phyloP scores from a whole-genome alignment of 2,888 invertebrate genomes.

The Tenthredo scrophulariae region DNA sequence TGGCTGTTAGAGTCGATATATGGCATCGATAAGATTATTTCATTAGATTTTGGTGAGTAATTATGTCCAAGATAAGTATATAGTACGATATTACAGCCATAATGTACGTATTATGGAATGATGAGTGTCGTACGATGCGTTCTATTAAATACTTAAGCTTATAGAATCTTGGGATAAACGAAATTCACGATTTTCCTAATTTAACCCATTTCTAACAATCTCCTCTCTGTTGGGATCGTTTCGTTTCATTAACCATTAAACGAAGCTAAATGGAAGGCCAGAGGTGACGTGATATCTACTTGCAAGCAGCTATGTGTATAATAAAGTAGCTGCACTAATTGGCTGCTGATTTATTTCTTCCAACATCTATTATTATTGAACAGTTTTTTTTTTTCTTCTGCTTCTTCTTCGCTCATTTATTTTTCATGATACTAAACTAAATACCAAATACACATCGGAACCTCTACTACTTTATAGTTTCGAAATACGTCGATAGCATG shows the following conservation, averaged over 20 bases:
- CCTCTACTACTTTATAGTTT: neutral
- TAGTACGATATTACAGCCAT: neutral
- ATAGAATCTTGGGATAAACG: conserved; percentile 13
- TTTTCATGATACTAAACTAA: neutral
- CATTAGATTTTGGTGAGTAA: neutral
- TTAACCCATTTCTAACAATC: conserved; percentile 40
- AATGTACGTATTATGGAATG: neutral
- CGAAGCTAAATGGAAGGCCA: conserved; percentile 40
- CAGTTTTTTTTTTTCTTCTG: neutral
- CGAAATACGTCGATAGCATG: neutral
- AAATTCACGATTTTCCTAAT: conserved; percentile 30
- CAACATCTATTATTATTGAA: neutral
- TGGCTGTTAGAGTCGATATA: neutral
- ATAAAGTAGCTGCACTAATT: conserved; percentile 28
- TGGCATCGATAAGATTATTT: neutral
- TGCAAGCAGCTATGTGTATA: neutral
- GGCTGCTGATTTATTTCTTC: neutral
- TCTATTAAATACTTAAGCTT: neutral
- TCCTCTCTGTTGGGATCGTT: conserved; percentile 26
- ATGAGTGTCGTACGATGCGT: neutral
- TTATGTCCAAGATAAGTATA: neutral
- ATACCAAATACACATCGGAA: neutral
- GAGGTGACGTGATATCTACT: conserved; percentile 39
- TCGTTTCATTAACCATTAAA: conserved; percentile 47
- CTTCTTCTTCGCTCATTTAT: too few relatives aligned